Base-by-base conservation (phyloP, 1,140 invertebrate species). In the Polypedilum pembai region DNA sequence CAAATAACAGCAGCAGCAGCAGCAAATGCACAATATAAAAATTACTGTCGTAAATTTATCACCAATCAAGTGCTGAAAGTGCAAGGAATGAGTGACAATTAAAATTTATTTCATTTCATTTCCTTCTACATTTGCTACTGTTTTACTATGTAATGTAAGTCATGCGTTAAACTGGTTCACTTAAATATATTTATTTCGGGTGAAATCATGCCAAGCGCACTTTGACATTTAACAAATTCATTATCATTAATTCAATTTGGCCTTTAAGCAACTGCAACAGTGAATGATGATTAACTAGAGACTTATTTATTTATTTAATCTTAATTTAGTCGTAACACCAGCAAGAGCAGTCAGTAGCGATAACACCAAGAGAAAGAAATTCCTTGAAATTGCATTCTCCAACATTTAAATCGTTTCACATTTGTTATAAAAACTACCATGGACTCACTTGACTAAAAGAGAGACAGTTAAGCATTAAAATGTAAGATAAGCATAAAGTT, bases 221-320 rank as follows among this genome's bases (percentile, higher is more conserved):
- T 69, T 8, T 7, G 65, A 20, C 17, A 21, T 20, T 69, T 20
- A 69, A 69, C 65, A 69, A 69, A 69, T 69, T 69, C 65, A 69
- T 69, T 69, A 69, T 69, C 65, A 69, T 69, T 69, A 69, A 69
- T 69, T 69, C 18, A 69, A 69, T 69, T 69, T 69, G 18, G 65
- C 18, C 18, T 56, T 69, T 18, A 69, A 69, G 18, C 18, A 18
- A 69, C n/a, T n/a, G 17, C 17, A 17, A 69, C 8, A 18, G 5
- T 69, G 17, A 1, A 21, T 69, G 65, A 69, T 69, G 65, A 69
- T 69, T 69, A 69, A 69, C 65, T 69, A 69, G 65, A 8, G 65
- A 8, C 20, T 69, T 56, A 56, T 56, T 69, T 69, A 69, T 69
- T 69, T 69, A 69, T 69, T 69, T 69, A 69, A 69, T 69, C 65